Percentiles rank a stretch among this genome's conserved stretches.
These are phyloP conservation scores for Parasteatoda tepidariorum DNA, from an alignment of 1,140 invertebrate species.

Conservation along the genomic window DNA sequence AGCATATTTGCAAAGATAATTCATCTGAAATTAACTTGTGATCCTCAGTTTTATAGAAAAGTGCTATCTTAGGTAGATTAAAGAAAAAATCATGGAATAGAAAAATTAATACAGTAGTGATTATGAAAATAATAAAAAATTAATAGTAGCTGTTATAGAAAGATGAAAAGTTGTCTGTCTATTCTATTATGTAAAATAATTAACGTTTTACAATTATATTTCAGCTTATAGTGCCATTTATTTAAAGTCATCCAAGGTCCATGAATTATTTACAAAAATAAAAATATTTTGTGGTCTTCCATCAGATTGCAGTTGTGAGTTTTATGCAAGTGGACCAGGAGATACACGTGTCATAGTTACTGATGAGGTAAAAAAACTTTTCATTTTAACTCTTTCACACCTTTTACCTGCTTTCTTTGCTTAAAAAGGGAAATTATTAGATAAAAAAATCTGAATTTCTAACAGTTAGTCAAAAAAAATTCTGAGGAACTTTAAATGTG, in stretches of 20 bases:
- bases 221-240: constrained; percentile 55
- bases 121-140: background rate
- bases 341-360: constrained; percentile 44
- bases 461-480: background rate
- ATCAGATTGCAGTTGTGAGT: constrained; percentile 39
- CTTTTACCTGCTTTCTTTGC: background rate
- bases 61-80: too few species aligned
- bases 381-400: background rate
- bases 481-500: background rate
- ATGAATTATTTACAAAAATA: constrained; percentile 38
- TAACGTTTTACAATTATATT: constrained; percentile 11
- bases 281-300: constrained; percentile 48
- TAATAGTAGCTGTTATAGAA: background rate
- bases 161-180: background rate
- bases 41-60: too few species aligned
- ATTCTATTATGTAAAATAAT: background rate
- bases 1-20: too few species aligned
- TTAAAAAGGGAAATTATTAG: background rate
- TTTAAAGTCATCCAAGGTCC: constrained; percentile 31
- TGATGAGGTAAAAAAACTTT: constrained; percentile 26
- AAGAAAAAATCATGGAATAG: too few species aligned
- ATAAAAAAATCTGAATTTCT: background rate
- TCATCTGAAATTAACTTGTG: too few species aligned
- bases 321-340: constrained; percentile 48
- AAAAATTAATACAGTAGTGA: background rate